Conservation (phyloP, 2,797 vertebrate genomes). For the Neostethus bicornis region DNA sequence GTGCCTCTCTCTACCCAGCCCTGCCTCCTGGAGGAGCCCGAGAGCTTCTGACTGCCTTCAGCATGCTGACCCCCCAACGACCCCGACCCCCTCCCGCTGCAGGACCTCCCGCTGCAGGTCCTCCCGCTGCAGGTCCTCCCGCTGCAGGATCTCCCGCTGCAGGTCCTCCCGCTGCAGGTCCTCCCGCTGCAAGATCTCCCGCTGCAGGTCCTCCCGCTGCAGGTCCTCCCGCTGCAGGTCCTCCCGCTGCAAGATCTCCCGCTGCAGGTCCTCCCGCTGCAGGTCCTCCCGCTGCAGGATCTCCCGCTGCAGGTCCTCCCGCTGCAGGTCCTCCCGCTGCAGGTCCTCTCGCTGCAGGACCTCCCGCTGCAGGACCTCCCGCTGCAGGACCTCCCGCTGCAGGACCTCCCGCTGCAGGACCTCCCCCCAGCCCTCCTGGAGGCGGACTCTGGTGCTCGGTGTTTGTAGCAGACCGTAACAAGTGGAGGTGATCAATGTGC, state of each 20-base stretch:
- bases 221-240: conserved; percentile 59
- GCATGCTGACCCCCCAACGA: too few relatives aligned
- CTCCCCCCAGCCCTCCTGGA: conserved; percentile 54
- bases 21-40: conserved; percentile 92
- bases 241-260: conserved; percentile 57
- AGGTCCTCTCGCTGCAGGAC: conserved; percentile 59
- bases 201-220: conserved; percentile 53
- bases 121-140: conserved; percentile 57
- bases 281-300: conserved; percentile 59
- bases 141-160: conserved; percentile 53
- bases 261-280: conserved; percentile 53
- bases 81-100: conserved; percentile 35
- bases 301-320: conserved; percentile 57
- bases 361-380: conserved; percentile 57
- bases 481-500: conserved; percentile 61
- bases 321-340: conserved; percentile 53
- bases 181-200: conserved; percentile 57
- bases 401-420: conserved; percentile 59
- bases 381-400: conserved; percentile 53
- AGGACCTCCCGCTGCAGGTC: conserved; percentile 50
- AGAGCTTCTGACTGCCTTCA: conserved; percentile 85
- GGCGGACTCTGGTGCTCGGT: conserved; percentile 70
- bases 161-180: conserved; percentile 59
- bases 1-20: conserved; percentile 89
- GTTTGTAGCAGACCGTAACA: conserved; percentile 75